Base-by-base conservation (phyloP, 1,140 invertebrate genomes). In the Gryllus bimaculatus region DNA sequence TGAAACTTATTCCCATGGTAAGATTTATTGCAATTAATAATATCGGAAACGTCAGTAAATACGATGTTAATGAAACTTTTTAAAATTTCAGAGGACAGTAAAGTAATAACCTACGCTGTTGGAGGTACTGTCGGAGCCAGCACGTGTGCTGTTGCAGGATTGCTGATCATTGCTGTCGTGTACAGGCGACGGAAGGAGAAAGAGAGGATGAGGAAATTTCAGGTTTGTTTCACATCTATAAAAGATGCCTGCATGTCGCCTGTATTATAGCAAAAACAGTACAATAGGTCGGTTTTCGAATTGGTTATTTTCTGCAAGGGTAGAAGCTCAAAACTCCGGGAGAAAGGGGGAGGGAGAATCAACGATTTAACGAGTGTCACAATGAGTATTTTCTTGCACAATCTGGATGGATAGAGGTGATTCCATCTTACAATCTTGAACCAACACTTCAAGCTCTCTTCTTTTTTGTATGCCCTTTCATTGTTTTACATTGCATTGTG, bases 1-100 rank as follows among this genome's bases (percentile, higher is more conserved):
- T 10, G 47, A 80, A 48, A 21, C 48, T 7, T 74, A 76, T 20
- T n/a, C 15, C n/a, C 15, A 66, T 74, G 80, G 80, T 80, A 39
- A 74, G 49, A 21, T 73, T 20, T n/a, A 20, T 49, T 21, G 74
- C 78, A 75, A n/a, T 74, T 8, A 20, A n/a, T n/a, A 76, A 18
- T 15, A 76, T 7, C 21, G 21, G 15, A 76, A 15, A 15, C 21
- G 13, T 3, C 39, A 18, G 75, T 76, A 76, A 77, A 8, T 7
- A 18, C 48, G 21, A 7, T 39, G 75, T 10, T 39, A 39, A 39
- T 76, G 26, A 76, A 39, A 2, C 48, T 10, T 77, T 18, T 49
- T 48, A 6, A 6, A 48, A 8, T 77, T 77, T 39, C 78, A 79
- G 78, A 79, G 39, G 21, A 49, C 15, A 74, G 39, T 3, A 74